Percentiles rank a stretch among this genome's conserved stretches.
Conservation (phyloP, 2,797 vertebrate genomes). For the Pangasius djambal region DNA sequence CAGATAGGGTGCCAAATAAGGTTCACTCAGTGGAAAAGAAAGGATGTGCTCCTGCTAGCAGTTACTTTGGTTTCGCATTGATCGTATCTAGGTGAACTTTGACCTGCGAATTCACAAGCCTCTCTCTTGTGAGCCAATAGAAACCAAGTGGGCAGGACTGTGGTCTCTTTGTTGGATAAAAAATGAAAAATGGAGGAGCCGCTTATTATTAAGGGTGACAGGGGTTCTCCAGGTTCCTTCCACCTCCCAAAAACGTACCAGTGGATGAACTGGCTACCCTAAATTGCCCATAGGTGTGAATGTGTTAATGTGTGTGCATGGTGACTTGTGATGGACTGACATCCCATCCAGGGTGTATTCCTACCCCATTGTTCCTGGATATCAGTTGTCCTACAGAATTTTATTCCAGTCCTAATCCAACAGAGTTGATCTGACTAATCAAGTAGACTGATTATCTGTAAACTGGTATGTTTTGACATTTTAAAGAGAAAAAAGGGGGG, state of each 20-base stretch:
- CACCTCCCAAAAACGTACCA: background rate
- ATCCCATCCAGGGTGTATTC: background rate
- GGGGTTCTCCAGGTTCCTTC: background rate
- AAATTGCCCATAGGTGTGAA: background rate
- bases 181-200: too few species aligned
- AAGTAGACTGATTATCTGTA: background rate
- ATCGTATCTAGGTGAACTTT: background rate
- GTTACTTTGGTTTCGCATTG: background rate
- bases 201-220: background rate
- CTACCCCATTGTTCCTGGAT: background rate
- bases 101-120: background rate
- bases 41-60: background rate
- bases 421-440: background rate
- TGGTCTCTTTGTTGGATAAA: conserved; percentile 2
- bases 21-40: background rate
- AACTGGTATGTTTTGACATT: background rate
- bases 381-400: background rate
- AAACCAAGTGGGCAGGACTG: background rate
- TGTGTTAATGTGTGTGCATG: background rate
- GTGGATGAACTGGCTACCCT: background rate
- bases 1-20: background rate
- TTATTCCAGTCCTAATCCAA: background rate
- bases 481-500: conserved; percentile 16
- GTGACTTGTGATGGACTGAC: background rate
- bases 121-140: background rate